Evolutionary conservation across 64 coral and sea anemone species (phyloP), one percentile per base, ranked within the genome.

Genomic region (Porites lutea): DNA sequence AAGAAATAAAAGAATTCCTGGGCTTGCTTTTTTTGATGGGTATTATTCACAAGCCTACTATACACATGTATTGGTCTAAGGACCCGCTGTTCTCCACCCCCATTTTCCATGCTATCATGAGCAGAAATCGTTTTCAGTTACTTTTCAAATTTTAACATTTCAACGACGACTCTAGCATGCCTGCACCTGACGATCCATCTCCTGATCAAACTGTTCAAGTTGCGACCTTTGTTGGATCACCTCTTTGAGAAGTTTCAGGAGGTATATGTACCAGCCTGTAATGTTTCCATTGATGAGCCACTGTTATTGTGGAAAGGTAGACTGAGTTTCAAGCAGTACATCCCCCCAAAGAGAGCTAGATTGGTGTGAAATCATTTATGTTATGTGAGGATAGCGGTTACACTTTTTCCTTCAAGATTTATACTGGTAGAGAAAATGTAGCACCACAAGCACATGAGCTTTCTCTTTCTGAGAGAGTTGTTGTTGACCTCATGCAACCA

Each of bases 1-100:
- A n/a, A 50, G 81, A 92, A 63, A 92, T 92, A 80, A 92, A 92
- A 77, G 18, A 92, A 65, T 92, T 92, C 18, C 4, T 92, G 48
- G 90, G 78, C 22, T 52, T 92, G 51, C 19, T 50, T 16, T 55
- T 92, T 18, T 49, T 92, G 46, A 92, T 92, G 80, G 67, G 66
- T n/a, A 83, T 83, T 83, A 75, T 91, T 1, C n/a, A 14, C 12
- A 91, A 84, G 21, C 89, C 89, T 57, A 65, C 37, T 5, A 55
- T 82, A 3, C 22, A n/a, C 10, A 10, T 72, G 3, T 92, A 92
- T 18, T 86, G 90, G 90, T 72, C 47, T 23, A 92, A 47, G 12
- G 48, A 92, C 82, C 69, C 79, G 11, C 59, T 92, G 19, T 53
- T 92, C 8, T 44, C 83, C 15, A 49, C 19, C 14, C 59, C 77